These are phyloP conservation scores for Aegypius monachus DNA, from an alignment of 2,113 vertebrate genomes.

Conservation along the genomic window DNA sequence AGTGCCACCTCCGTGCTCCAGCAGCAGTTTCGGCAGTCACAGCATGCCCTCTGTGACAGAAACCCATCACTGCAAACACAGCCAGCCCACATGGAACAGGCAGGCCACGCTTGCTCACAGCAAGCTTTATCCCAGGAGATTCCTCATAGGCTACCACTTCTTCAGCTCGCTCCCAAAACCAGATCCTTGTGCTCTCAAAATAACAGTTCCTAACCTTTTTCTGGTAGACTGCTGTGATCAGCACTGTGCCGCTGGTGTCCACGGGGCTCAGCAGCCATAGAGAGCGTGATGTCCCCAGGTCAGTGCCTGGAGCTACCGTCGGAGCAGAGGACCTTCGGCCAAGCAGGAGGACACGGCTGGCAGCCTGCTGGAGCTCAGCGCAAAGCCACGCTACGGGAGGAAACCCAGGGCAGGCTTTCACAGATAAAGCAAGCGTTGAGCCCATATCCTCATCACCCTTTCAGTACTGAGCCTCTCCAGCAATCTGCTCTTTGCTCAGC, in stretches of 20 bases:
- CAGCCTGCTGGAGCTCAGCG: neutral
- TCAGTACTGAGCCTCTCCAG: neutral
- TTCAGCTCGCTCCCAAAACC: neutral
- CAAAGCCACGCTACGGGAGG: neutral
- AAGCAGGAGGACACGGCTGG: neutral
- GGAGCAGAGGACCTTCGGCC: neutral
- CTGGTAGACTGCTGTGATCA: neutral
- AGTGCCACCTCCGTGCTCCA: neutral
- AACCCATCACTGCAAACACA: neutral
- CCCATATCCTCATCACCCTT: neutral
- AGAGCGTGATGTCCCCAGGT: neutral
- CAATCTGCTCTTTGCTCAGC: neutral
- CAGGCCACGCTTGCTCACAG: neutral
- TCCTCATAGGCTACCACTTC: neutral
- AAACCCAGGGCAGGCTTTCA: neutral
- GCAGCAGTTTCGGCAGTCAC: neutral
- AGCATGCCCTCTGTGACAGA: neutral
- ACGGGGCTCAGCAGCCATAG: accelerated
- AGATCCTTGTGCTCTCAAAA: neutral
- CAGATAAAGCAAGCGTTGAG: neutral
- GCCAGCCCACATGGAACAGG: too few species aligned
- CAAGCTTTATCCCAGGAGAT: neutral
- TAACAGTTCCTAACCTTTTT: neutral
- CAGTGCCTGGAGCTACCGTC: neutral
- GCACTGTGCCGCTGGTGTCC: accelerated